A percentile compares a stretch with the other conserved stretches of the same genome.
phyloP scores from a whole-genome alignment of 35 echinoderm and acorn worm species.

The Diadema setosum region DNA sequence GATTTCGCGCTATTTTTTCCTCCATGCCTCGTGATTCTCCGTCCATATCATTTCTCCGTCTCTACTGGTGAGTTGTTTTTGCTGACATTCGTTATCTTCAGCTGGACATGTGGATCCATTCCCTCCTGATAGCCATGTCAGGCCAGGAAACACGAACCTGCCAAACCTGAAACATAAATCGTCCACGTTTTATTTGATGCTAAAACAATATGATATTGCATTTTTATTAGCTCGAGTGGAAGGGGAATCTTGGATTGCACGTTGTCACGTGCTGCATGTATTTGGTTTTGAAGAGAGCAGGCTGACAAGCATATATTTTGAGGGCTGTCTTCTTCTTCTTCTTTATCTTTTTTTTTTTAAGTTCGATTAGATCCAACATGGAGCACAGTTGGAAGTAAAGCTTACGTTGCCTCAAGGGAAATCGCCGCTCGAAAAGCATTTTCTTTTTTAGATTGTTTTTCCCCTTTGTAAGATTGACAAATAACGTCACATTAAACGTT shows the following conservation, averaged over 20 bases:
- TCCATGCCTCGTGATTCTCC: too few relatives aligned
- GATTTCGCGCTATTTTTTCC: background rate
- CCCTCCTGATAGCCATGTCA: background rate
- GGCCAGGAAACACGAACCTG: background rate
- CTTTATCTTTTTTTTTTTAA: too few relatives aligned
- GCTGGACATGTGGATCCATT: background rate
- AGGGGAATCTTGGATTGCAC: background rate
- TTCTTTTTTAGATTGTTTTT: too few relatives aligned
- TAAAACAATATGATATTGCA: background rate
- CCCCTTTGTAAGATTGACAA: too few relatives aligned
- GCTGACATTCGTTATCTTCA: background rate
- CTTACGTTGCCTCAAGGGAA: too few relatives aligned
- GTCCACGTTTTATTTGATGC: background rate
- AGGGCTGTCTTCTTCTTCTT: too few relatives aligned
- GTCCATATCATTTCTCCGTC: background rate
- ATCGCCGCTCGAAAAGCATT: too few relatives aligned
- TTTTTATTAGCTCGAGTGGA: background rate
- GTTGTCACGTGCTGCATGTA: background rate
- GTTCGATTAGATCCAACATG: too few relatives aligned
- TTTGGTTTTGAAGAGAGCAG: too few relatives aligned
- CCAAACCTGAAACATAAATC: background rate
- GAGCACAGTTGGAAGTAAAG: too few relatives aligned
- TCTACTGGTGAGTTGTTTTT: background rate
- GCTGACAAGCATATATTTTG: too few relatives aligned
- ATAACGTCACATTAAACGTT: too few relatives aligned